These are phyloP conservation scores for Drosophila hawaiiensis DNA, from an alignment of 2,888 invertebrate genomes.

Conservation along the genomic window DNA sequence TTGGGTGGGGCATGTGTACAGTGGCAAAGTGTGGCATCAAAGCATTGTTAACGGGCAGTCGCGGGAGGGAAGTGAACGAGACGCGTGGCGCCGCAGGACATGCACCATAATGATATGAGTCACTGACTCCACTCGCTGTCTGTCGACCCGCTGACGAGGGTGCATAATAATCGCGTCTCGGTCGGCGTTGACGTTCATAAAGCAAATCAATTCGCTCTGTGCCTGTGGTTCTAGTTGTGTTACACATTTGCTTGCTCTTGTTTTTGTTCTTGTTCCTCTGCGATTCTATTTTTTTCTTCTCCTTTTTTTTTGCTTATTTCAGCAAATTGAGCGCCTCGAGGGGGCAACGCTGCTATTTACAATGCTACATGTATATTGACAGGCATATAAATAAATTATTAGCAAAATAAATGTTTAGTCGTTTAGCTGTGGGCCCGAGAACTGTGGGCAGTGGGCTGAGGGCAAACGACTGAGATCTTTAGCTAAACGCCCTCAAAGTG, in stretches of 20 bases:
- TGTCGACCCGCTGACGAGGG: constrained; percentile 43
- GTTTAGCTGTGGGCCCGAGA: constrained; percentile 65
- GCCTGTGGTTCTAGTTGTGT: constrained; percentile 29
- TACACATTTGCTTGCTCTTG: constrained; percentile 12
- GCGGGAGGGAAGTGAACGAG: constrained; percentile 7
- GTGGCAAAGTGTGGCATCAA: constrained; percentile 56
- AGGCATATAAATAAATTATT: constrained; percentile 80
- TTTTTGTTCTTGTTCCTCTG: constrained; percentile 8
- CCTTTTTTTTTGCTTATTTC: constrained; percentile 66
- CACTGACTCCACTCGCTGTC: constrained; percentile 59
- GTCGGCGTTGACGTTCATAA: constrained; percentile 75
- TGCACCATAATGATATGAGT: constrained; percentile 79
- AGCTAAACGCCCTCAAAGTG: constrained; percentile 10
- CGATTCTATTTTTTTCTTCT: constrained; percentile 28
- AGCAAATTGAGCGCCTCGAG: constrained; percentile 75
- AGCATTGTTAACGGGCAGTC: constrained; percentile 27
- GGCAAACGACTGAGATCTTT: not conserved
- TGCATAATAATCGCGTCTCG: constrained; percentile 76
- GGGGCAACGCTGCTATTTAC: constrained; percentile 50
- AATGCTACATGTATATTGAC: constrained; percentile 71
- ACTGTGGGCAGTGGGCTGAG: not conserved
- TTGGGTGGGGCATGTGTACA: not conserved
- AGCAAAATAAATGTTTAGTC: constrained; percentile 80
- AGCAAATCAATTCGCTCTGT: constrained; percentile 72
- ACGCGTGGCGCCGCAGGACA: constrained; percentile 75